Base-by-base conservation (phyloP, 2,113 vertebrate species). In the Suricata suricatta region DNA sequence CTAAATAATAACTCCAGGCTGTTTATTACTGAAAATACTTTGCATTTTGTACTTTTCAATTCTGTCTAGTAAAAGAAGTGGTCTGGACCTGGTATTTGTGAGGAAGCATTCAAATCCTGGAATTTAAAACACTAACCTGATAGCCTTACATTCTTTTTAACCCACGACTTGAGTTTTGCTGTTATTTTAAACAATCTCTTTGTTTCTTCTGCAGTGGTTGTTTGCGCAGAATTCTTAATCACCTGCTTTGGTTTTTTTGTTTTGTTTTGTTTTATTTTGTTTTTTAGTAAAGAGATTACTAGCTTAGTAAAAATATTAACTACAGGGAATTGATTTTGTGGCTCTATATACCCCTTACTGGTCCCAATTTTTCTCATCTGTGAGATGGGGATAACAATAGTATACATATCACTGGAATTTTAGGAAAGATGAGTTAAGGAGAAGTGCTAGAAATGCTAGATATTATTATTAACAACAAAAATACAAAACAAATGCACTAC, bases 1-100 rank as follows among this genome's bases (percentile, higher is more conserved):
- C 21, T 72, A 95, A 94, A 74, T 85, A 88, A 94, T 74, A 90
- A 74, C n/a, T 92, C 19, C 44, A 47, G 33, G 3, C 15, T 93
- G 19, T 74, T 80, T 41, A 47, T 82, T 76, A 60, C 29, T 66
- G 38, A 44, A 71, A 82, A 71, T 35, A 41, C 93, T 94, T 93
- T 88, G 2, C 4, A 60, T 79, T 96, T 76, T 96, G 15, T 41
- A n/a, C 29, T 81, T 93, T 81, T 81, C 19, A 81, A 72, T 91
- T 92, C 35, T 93, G 14, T 29, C 14, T 89, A 74, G 15, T 52
- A 50, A 88, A 92, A 83, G 17, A 64, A 64, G 21, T n/a, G 9
- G 44, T 76, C 17, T 96, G 63, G 29, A n/a, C 41, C n/a, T 11
- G 0, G 3, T 88, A 23, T 69, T 86, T 85, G 16, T n/a, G 31